phyloP scores from a whole-genome alignment of 1,140 invertebrate genomes.

The Drosophila melanogaster region Release_6_plus_ISO1_MT NT_037436.4:3994001-3994500 shows the following conservation, averaged over 20 bases:
- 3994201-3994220: constrained; percentile 33
- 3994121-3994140: constrained; percentile 21
- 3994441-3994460: not conserved
- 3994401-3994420: constrained; percentile 13
- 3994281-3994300: constrained; percentile 8
- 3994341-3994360: not conserved
- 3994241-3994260: constrained; percentile 25
- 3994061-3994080: not conserved
- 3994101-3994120: constrained; percentile 24
- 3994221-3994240: constrained; percentile 3
- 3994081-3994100: not conserved
- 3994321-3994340: constrained; percentile 1
- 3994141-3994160: constrained; percentile 23
- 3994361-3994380: not conserved
- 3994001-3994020: constrained; percentile 66
- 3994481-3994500: constrained; percentile 1
- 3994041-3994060: constrained; percentile 1
- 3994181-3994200: constrained; percentile 45
- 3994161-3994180: constrained; percentile 38
- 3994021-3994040: constrained; percentile 61
- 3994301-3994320: constrained; percentile 6
- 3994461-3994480: not conserved
- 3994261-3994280: constrained; percentile 32
- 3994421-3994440: not conserved
- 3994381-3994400: not conserved